phyloP scores from a whole-genome alignment of 2,797 vertebrate species.

The Anableps anableps region DNA sequence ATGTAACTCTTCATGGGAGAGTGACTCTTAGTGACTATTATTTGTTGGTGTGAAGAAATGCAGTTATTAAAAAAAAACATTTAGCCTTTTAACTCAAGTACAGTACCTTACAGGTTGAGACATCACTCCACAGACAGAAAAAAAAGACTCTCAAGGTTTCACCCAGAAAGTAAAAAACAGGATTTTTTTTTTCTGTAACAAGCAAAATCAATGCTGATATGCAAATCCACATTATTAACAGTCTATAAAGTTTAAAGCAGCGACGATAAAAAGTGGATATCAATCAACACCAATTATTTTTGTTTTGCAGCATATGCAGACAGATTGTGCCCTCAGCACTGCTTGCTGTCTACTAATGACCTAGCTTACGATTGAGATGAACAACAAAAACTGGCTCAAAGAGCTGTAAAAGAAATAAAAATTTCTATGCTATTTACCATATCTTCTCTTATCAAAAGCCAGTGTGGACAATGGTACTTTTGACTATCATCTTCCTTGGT shows the following conservation, averaged over 20 bases:
- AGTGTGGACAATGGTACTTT: conserved; percentile 19
- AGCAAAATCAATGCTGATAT: conserved; percentile 31
- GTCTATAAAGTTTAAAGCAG: conserved; percentile 43
- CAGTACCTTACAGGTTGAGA: conserved; percentile 28
- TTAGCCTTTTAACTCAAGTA: conserved; percentile 56
- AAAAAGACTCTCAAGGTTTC: conserved; percentile 37
- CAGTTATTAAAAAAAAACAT: conserved; percentile 35
- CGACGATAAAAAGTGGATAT: conserved; percentile 47
- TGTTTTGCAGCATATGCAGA: conserved; percentile 56
- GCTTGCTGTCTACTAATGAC: conserved; percentile 74
- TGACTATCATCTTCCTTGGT: not conserved
- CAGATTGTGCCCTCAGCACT: conserved; percentile 46
- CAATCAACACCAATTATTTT: conserved; percentile 69
- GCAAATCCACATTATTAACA: conserved; percentile 54
- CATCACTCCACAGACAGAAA: conserved; percentile 39
- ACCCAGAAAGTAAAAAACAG: conserved; percentile 23
- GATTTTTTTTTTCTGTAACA: conserved; percentile 30
- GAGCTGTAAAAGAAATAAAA: not conserved
- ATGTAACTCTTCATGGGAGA: conserved; percentile 11
- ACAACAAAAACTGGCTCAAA: conserved; percentile 55
- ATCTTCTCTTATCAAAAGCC: conserved; percentile 45
- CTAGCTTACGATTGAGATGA: conserved; percentile 50
- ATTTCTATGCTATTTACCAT: conserved; percentile 9
- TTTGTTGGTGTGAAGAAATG: conserved; percentile 52
- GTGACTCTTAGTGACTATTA: not conserved